A percentile compares a stretch with the other conserved stretches of the same genome.
Evolutionary conservation across 2,797 vertebrate genomes (phyloP).

Genomic region (Octomys mimax): DNA sequence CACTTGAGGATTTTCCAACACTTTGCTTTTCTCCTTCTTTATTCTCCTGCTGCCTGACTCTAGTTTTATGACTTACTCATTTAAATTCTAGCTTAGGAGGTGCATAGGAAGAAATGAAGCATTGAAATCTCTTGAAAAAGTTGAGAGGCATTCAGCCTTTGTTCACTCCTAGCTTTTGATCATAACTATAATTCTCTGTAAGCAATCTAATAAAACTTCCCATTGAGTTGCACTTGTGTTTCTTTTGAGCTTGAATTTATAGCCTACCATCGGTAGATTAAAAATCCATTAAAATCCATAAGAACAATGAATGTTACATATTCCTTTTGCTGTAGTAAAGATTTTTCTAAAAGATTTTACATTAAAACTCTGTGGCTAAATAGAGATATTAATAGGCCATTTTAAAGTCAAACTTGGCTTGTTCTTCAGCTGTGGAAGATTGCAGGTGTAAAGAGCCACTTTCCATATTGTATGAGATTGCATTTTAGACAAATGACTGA

Average conservation of each 20-base stretch:
- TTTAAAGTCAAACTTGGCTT: slow-evolving; percentile 75
- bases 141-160: slow-evolving; percentile 71
- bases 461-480: slow-evolving; percentile 9
- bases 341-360: slow-evolving; percentile 87
- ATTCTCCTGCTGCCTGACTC: neutral
- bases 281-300: slow-evolving; percentile 90
- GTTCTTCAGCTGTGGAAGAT: slow-evolving; percentile 60
- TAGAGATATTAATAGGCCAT: slow-evolving; percentile 83
- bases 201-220: slow-evolving; percentile 86
- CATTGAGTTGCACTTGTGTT: slow-evolving; percentile 82
- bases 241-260: slow-evolving; percentile 87
- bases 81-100: slow-evolving; percentile 56
- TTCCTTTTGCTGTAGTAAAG: slow-evolving; percentile 82
- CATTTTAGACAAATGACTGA: slow-evolving; percentile 70
- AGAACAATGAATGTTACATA: slow-evolving; percentile 81
- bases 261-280: slow-evolving; percentile 86
- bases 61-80: slow-evolving; percentile 32
- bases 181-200: slow-evolving; percentile 84
- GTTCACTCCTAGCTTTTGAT: slow-evolving; percentile 74
- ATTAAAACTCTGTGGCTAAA: slow-evolving; percentile 84
- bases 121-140: slow-evolving; percentile 77
- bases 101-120: slow-evolving; percentile 38
- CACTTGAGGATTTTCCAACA: slow-evolving; percentile 26
- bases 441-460: slow-evolving; percentile 24
- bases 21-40: neutral